Base-by-base conservation (phyloP, 2,113 vertebrate species). In the Xerus inauris region DNA sequence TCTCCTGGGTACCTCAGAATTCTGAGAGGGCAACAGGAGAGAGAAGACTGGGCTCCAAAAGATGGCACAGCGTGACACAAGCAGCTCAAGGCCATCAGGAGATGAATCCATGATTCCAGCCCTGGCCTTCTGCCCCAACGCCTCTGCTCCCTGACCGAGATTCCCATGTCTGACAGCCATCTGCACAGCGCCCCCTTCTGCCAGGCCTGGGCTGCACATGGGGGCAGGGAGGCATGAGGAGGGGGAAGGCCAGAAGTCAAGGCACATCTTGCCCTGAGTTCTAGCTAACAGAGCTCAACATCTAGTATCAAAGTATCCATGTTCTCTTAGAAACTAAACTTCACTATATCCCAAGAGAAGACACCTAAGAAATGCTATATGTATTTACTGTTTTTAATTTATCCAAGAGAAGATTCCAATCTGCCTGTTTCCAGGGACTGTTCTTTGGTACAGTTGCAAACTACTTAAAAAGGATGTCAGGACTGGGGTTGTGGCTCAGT, bases 401-500 rank as follows among this genome's bases (percentile, higher is more conserved):
- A 67, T 22, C 76, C 38, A 77, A 87, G 32, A 92, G 47, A 91
- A 59, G 87, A 45, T 30, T 69, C 24, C 49, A 26, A 89, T 83
- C 54, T 24, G 86, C 73, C 91, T 79, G 84, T 71, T 57, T 32
- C 45, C 69, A 82, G 72, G 40, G 64, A 51, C 40, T 80, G 7
- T 35, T 91, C 92, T 91, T 92, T 71, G 38, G 49, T 88, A 62
- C 45, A 57, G 32, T 28, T 84, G 80, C 96, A 59, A 95, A 73
- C 32, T 35, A 75, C 12, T 75, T n/a, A 24, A 65, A 76, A 51
- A 51, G 14, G 17, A 64, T 30, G 10, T 57, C 54, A 57, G 54
- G 19, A 13, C 54, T 57, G 54, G 54, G 14, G 54, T 8, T 0
- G 54, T 57, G 20, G 54, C 5, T 57, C 19, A 57, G 54, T 57